Evolutionary conservation across 1,140 invertebrate species (phyloP).

Genomic region (Paraescarpia echinospica): DNA sequence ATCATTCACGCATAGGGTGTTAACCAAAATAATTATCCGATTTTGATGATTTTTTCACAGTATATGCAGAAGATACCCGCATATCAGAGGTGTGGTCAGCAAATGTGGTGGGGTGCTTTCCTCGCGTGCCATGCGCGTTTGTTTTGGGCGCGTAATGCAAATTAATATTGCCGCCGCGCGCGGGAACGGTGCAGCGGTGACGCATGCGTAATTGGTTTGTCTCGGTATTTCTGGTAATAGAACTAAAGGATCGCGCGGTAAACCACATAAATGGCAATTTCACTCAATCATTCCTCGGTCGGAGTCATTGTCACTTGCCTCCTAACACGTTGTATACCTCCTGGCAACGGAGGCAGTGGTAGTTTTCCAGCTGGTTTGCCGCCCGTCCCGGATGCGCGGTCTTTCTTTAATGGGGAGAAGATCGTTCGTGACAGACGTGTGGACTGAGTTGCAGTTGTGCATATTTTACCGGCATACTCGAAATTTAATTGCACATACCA

Average conservation of each 20-base stretch:
- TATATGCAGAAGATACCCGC: too few species aligned
- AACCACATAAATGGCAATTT: neutral
- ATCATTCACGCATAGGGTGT: too few species aligned
- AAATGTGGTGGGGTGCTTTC: too few species aligned
- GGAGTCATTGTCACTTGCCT: neutral
- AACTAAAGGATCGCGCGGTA: neutral
- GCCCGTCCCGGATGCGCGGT: neutral
- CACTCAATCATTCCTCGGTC: neutral
- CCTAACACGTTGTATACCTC: neutral
- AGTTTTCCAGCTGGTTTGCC: neutral
- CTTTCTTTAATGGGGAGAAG: neutral
- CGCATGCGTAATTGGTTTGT: too few species aligned
- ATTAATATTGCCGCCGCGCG: too few species aligned
- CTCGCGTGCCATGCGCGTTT: too few species aligned
- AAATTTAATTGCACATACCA: neutral
- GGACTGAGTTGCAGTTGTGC: neutral
- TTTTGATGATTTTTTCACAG: too few species aligned
- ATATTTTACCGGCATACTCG: neutral
- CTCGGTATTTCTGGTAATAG: too few species aligned
- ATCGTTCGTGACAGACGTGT: neutral
- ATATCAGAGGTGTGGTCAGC: too few species aligned
- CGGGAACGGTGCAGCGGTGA: too few species aligned
- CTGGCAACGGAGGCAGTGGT: neutral
- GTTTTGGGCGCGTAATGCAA: too few species aligned
- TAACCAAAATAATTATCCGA: too few species aligned